A percentile compares a stretch with the other conserved stretches of the same genome.
Conservation (phyloP, 2,888 invertebrate genomes). For the Peribatodes rhomboidaria region DNA sequence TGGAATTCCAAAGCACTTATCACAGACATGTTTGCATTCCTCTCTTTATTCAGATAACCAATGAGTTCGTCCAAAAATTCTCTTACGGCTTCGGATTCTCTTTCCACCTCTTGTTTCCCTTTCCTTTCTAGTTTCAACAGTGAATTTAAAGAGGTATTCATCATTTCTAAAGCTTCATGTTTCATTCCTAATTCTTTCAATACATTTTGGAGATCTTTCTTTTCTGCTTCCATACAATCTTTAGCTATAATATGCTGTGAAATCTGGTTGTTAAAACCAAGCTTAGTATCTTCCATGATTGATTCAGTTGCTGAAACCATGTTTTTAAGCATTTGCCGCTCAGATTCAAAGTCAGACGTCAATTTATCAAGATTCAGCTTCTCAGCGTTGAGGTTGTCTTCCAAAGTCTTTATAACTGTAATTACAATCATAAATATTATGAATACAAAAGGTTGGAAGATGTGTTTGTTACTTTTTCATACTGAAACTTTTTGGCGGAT, state of each 20-base stretch:
- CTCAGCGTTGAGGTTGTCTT: constrained; percentile 62
- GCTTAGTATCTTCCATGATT: constrained; percentile 66
- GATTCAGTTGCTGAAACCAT: constrained; percentile 74
- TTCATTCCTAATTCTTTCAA: constrained; percentile 47
- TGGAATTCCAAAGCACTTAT: constrained; percentile 49
- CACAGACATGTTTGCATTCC: constrained; percentile 34
- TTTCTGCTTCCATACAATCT: constrained; percentile 57
- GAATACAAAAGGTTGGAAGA: too few species aligned
- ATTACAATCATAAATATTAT: constrained; percentile 1
- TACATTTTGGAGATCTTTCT: constrained; percentile 46
- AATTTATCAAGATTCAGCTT: constrained; percentile 66
- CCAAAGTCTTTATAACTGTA: constrained; percentile 49
- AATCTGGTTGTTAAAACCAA: constrained; percentile 13
- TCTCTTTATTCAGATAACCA: constrained; percentile 48
- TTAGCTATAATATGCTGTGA: constrained; percentile 21
- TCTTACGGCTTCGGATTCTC: constrained; percentile 43
- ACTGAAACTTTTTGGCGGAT: too few species aligned
- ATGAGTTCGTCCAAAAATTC: constrained; percentile 43
- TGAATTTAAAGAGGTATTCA: constrained; percentile 47
- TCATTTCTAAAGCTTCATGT: constrained; percentile 52
- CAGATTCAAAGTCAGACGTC: constrained; percentile 68
- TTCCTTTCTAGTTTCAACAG: constrained; percentile 47
- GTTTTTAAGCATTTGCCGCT: constrained; percentile 67
- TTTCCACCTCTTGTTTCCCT: constrained; percentile 44
- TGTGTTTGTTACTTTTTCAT: too few species aligned